phyloP scores from a whole-genome alignment of 2,888 invertebrate genomes.

The Alitta virens region DNA sequence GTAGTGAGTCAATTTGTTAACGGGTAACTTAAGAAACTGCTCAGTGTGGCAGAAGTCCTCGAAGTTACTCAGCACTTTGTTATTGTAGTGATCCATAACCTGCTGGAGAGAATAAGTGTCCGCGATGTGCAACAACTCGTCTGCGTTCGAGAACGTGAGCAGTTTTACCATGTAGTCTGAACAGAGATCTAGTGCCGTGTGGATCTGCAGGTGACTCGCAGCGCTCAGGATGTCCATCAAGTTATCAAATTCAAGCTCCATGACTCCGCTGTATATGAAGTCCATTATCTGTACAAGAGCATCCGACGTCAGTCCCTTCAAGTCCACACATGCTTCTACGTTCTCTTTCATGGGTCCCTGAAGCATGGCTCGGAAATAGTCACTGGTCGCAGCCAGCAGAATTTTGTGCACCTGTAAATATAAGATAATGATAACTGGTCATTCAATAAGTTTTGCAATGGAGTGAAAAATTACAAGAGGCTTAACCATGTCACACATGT shows the following conservation, averaged over 20 bases:
- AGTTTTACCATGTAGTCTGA: constrained; percentile 51
- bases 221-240: constrained; percentile 52
- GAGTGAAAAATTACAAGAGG: no score
- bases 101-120: constrained; percentile 50
- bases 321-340: constrained; percentile 50
- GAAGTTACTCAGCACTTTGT: constrained; percentile 49
- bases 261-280: constrained; percentile 53
- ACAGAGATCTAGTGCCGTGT: constrained; percentile 51
- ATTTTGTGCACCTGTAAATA: constrained; percentile 53
- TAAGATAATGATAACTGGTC: no score
- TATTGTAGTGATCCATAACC: constrained; percentile 45
- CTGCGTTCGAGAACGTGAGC: constrained; percentile 52
- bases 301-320: constrained; percentile 45
- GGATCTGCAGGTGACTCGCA: constrained; percentile 51
- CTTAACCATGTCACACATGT: no score
- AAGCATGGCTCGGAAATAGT: constrained; percentile 55
- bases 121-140: constrained; percentile 50
- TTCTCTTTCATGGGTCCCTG: constrained; percentile 53
- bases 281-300: constrained; percentile 47
- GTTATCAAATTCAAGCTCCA: constrained; percentile 47
- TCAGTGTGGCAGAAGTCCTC: constrained; percentile 47
- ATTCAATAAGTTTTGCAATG: no score
- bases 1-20: constrained; percentile 39
- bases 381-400: constrained; percentile 52
- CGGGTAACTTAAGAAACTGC: constrained; percentile 44